A percentile compares a stretch with the other conserved stretches of the same genome.
These are phyloP conservation scores for Euproctis similis DNA, from an alignment of 2,888 invertebrate species.

Conservation along the genomic window DNA sequence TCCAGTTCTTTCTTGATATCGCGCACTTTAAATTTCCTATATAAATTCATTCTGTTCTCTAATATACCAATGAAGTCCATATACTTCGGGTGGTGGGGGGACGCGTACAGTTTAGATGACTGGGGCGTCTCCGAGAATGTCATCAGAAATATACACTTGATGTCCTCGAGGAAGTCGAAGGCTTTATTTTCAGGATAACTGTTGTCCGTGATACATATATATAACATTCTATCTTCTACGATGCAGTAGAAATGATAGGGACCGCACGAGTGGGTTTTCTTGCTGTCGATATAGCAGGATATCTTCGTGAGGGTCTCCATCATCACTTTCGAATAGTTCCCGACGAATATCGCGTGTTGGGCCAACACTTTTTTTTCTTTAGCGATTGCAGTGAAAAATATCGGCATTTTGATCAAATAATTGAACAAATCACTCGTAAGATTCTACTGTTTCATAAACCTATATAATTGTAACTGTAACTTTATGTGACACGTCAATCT, in stretches of 20 bases:
- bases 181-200: not conserved
- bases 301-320: conserved; percentile 1
- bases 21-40: not conserved
- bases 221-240: not conserved
- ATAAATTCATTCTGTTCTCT: not conserved
- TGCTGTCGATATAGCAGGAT: too few species aligned
- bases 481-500: conserved; percentile 5
- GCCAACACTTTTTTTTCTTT: not conserved
- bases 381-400: conserved; percentile 3
- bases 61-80: not conserved
- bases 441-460: too few species aligned
- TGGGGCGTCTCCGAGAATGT: not conserved
- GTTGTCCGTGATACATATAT: not conserved
- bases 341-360: conserved; percentile 1
- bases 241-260: not conserved
- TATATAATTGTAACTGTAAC: too few species aligned
- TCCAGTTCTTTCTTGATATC: not conserved
- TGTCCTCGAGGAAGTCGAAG: not conserved
- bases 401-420: conserved; percentile 4
- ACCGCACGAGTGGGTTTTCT: too few species aligned
- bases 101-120: not conserved
- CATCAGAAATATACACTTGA: not conserved
- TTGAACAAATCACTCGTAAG: too few species aligned
- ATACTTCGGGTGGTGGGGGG: not conserved
- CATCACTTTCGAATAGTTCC: conserved; percentile 3